phyloP scores from a whole-genome alignment of 2,888 invertebrate genomes.

The Temnothorax ravouxi region DNA sequence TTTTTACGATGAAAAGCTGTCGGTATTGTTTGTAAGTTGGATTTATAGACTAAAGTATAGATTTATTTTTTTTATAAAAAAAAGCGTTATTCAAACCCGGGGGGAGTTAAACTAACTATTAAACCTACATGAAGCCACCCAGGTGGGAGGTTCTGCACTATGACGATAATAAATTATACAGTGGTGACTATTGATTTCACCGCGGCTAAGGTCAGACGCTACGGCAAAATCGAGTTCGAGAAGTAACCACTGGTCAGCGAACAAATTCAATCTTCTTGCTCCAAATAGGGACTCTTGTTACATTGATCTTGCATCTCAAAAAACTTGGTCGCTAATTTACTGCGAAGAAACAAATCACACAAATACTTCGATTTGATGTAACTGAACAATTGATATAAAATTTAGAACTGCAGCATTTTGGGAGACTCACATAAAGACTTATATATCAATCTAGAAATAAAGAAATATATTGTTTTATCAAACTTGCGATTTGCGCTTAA shows the following conservation, averaged over 20 bases:
- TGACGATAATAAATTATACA: slow-evolving; percentile 83
- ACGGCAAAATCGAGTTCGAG: slow-evolving; percentile 75
- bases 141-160: slow-evolving; percentile 73
- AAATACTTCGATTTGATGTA: slow-evolving; percentile 31
- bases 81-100: slow-evolving; percentile 19
- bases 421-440: not conserved
- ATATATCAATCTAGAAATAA: not conserved
- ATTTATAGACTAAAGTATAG: not conserved
- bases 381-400: not conserved
- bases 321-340: slow-evolving; percentile 22
- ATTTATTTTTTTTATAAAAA: not conserved
- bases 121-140: slow-evolving; percentile 31
- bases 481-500: not conserved
- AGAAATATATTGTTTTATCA: not conserved
- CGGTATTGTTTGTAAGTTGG: not conserved
- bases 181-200: slow-evolving; percentile 81
- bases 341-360: slow-evolving; percentile 21
- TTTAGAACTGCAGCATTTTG: not conserved
- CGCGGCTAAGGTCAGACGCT: slow-evolving; percentile 82
- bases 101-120: slow-evolving; percentile 18
- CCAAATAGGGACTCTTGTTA: slow-evolving; percentile 66
- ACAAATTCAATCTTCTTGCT: slow-evolving; percentile 76
- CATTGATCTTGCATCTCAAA: slow-evolving; percentile 5
- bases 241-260: slow-evolving; percentile 62
- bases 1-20: not conserved